Evolutionary conservation across 2,113 vertebrate genomes (phyloP).

Genomic region (Typhlomys cinereus): DNA sequence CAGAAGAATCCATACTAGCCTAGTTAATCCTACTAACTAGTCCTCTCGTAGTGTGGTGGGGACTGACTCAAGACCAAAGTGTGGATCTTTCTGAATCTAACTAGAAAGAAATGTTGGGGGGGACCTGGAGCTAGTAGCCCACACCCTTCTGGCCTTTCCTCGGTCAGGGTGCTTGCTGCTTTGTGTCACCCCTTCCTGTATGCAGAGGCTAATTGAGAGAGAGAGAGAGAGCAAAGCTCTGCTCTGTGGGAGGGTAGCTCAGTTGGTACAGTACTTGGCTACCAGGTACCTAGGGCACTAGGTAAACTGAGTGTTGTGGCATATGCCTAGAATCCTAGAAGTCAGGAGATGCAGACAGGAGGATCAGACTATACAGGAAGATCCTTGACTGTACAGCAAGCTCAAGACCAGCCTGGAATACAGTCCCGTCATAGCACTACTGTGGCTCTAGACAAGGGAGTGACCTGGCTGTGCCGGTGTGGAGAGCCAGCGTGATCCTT

Average conservation of each 20-base stretch:
- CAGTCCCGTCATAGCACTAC: no score
- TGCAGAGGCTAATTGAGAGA: background rate
- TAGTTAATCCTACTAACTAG: background rate
- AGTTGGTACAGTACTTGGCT: no score
- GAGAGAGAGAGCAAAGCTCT: background rate
- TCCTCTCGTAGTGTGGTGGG: background rate
- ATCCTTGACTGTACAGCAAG: no score
- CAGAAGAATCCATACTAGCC: background rate
- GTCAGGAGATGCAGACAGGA: no score
- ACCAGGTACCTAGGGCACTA: no score
- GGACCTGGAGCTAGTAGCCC: background rate
- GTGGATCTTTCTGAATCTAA: background rate
- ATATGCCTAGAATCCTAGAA: no score
- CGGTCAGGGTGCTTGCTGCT: background rate
- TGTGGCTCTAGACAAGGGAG: background rate
- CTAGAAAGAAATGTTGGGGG: background rate
- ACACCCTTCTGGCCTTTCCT: background rate
- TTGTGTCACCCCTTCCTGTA: background rate
- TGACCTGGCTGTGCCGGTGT: background rate
- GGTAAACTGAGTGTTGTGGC: no score
- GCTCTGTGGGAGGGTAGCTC: no score
- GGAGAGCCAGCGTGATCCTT: background rate
- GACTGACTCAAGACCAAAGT: background rate
- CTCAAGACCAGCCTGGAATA: no score
- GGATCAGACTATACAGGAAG: no score